Conservation (phyloP, 2,113 vertebrate genomes). For the Gymnobelideus leadbeateri region DNA sequence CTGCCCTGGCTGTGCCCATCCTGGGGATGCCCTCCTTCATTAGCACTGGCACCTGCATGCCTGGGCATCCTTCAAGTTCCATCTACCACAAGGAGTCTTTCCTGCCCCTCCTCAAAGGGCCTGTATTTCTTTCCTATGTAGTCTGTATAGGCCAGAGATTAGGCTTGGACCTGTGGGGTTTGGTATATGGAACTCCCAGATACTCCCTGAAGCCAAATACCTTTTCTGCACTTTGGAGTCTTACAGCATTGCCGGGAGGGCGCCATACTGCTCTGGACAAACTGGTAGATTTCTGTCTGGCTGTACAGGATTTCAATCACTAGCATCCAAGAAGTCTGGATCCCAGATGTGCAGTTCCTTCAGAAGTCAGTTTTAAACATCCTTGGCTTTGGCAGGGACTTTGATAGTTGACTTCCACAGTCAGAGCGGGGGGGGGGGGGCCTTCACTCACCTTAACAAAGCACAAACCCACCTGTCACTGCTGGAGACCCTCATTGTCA, state of each 20-base stretch:
- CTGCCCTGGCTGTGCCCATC: background rate
- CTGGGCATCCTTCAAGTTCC: too few relatives aligned
- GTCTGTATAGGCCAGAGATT: too few relatives aligned
- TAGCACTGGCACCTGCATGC: background rate
- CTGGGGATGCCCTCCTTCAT: background rate
- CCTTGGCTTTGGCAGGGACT: conserved; percentile 85
- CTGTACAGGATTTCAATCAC: conserved; percentile 88
- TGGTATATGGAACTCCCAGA: background rate
- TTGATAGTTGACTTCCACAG: conserved; percentile 88
- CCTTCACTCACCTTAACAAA: conserved; percentile 85
- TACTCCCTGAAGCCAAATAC: background rate
- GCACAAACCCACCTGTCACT: background rate
- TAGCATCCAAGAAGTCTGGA: conserved; percentile 88
- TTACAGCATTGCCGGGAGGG: conserved; percentile 88
- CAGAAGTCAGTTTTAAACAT: conserved; percentile 86
- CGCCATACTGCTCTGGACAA: conserved; percentile 88
- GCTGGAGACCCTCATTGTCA: background rate
- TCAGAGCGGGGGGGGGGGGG: conserved; percentile 86
- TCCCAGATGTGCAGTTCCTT: conserved; percentile 90
- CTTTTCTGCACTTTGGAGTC: background rate
- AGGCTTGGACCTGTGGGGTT: too few relatives aligned
- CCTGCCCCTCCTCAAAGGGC: too few relatives aligned
- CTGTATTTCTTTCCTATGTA: too few relatives aligned
- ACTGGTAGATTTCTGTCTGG: conserved; percentile 89
- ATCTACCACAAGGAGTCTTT: too few relatives aligned